These are phyloP conservation scores for Diaphora mendica DNA, from an alignment of 2,888 invertebrate genomes.

Conservation along the genomic window DNA sequence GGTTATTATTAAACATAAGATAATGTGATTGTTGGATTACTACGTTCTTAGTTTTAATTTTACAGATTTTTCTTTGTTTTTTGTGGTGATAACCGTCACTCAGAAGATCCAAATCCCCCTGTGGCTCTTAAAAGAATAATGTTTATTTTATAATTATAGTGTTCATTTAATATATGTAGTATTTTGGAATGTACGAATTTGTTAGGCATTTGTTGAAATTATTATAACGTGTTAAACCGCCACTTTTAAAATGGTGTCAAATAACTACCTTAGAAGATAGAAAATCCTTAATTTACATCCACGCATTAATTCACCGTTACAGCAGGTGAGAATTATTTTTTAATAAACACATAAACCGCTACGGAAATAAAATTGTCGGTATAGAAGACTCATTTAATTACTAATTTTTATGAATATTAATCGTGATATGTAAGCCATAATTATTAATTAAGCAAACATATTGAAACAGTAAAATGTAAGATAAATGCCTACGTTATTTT, in stretches of 20 bases:
- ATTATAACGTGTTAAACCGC: background rate
- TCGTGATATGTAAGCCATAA: background rate
- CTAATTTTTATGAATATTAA: background rate
- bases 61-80: background rate
- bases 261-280: background rate
- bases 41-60: constrained; percentile 2
- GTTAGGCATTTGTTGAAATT: background rate
- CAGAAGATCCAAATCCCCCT: too few relatives aligned
- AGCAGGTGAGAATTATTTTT: background rate
- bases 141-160: too few relatives aligned
- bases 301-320: background rate
- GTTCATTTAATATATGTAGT: too few relatives aligned
- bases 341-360: background rate
- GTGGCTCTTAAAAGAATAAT: too few relatives aligned
- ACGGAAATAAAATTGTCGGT: constrained; percentile 1
- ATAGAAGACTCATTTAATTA: background rate
- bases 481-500: constrained; percentile 35
- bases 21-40: constrained; percentile 1
- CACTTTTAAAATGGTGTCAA: background rate
- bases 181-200: background rate
- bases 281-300: background rate
- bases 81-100: background rate
- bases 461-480: background rate
- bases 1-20: background rate
- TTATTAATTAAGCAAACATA: background rate